These are phyloP conservation scores for Urocynchramus pylzowi DNA, from an alignment of 2,113 vertebrate genomes.

Conservation along the genomic window DNA sequence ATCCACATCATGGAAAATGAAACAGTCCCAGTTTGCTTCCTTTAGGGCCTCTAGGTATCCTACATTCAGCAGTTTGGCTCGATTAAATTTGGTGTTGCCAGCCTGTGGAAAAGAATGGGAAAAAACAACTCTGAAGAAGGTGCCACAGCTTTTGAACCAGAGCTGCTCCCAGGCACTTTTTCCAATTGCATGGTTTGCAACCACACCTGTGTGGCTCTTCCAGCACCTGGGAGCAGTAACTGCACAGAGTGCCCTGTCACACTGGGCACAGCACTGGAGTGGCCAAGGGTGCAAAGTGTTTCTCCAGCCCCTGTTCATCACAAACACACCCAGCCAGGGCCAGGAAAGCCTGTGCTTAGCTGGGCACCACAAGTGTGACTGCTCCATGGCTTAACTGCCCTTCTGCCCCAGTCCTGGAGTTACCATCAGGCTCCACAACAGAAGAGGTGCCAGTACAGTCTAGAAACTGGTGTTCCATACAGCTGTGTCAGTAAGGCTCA, in stretches of 20 bases:
- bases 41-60: conserved; percentile 94
- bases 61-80: conserved; percentile 93
- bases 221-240: background rate
- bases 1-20: conserved; percentile 96
- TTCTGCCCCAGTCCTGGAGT: background rate
- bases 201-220: fast-evolving
- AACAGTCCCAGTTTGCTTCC: conserved; percentile 90
- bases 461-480: background rate
- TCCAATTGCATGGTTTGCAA: fast-evolving
- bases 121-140: background rate
- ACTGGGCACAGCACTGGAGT: background rate
- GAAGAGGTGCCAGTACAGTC: background rate
- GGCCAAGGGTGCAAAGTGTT: background rate
- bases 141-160: background rate
- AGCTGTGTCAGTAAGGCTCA: background rate
- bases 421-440: background rate
- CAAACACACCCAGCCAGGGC: background rate
- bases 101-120: conserved; percentile 71
- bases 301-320: background rate
- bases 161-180: background rate
- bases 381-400: background rate
- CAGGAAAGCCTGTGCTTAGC: background rate
- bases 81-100: conserved; percentile 87
- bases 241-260: background rate
- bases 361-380: background rate